These are phyloP conservation scores for Virgularia gustaviana DNA, from an alignment of 92 coral and sea anemone species.

Conservation along the genomic window DNA sequence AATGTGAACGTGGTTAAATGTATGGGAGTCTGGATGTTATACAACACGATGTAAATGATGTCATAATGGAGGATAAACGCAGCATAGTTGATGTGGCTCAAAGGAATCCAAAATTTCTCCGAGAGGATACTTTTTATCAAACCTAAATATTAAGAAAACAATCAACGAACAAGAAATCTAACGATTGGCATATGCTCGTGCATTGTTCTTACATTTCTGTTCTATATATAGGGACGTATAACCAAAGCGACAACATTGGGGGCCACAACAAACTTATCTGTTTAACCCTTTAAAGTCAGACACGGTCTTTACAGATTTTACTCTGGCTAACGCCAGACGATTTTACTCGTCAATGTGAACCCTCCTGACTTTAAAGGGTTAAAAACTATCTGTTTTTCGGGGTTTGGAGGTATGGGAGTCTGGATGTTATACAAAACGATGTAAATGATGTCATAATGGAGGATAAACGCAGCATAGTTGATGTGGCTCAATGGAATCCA, in stretches of 20 bases:
- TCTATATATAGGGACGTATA: no score
- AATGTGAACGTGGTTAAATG: neutral
- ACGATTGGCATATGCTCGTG: no score
- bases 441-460: neutral
- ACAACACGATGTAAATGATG: neutral
- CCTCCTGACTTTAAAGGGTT: no score
- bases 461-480: conserved; percentile 20
- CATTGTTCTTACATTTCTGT: no score
- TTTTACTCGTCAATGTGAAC: no score
- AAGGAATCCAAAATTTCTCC: conserved; percentile 28
- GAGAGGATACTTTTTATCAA: conserved; percentile 9
- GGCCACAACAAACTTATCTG: no score
- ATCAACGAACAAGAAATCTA: no score
- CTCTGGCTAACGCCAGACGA: no score
- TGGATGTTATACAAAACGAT: conserved; percentile 4
- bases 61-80: conserved; percentile 13
- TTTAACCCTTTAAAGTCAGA: no score
- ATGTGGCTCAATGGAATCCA: conserved; percentile 26
- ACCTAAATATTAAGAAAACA: neutral
- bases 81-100: conserved; percentile 18
- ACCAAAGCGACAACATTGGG: no score
- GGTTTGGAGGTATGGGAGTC: neutral
- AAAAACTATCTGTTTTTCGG: no score
- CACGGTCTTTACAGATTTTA: no score
- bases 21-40: conserved; percentile 18